Conservation (phyloP, 1,140 invertebrate genomes). For the Euborellia annulipes region DNA sequence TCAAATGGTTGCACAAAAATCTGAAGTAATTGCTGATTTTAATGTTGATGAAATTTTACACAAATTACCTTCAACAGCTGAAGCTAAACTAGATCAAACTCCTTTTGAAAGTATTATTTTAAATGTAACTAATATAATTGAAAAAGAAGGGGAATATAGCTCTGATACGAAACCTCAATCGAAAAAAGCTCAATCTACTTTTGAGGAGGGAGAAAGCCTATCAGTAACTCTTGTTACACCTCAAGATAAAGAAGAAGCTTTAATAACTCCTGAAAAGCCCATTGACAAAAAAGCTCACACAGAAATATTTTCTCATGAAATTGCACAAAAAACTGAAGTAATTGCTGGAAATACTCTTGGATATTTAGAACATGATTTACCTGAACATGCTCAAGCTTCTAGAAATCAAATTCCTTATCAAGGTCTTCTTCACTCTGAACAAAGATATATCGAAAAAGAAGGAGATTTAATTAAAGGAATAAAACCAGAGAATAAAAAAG, state of each 20-base stretch:
- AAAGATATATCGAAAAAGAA: constrained; percentile 14
- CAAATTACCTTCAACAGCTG: constrained; percentile 21
- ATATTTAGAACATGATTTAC: too few species aligned
- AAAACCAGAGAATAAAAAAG: constrained; percentile 9
- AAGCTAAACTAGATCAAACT: constrained; percentile 24
- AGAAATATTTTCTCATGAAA: constrained; percentile 8
- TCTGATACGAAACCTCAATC: constrained; percentile 9
- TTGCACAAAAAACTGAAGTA: constrained; percentile 11
- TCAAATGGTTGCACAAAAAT: constrained; percentile 33
- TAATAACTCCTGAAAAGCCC: constrained; percentile 20
- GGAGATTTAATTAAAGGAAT: constrained; percentile 7
- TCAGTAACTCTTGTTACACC: constrained; percentile 20
- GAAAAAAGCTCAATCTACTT: constrained; percentile 19
- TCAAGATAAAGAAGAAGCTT: constrained; percentile 24
- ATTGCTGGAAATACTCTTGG: neutral
- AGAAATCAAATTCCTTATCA: constrained; percentile 19
- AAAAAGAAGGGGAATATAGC: constrained; percentile 10
- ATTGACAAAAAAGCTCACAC: neutral
- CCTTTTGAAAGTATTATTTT: constrained; percentile 11
- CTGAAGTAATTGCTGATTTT: constrained; percentile 29
- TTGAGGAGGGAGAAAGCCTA: constrained; percentile 18
- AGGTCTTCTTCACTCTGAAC: constrained; percentile 18
- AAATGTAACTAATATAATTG: constrained; percentile 18
- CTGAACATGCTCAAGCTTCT: constrained; percentile 7
- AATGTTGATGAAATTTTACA: constrained; percentile 23